These are phyloP conservation scores for Pegoplata infirma DNA, from an alignment of 2,888 invertebrate genomes.

Conservation along the genomic window DNA sequence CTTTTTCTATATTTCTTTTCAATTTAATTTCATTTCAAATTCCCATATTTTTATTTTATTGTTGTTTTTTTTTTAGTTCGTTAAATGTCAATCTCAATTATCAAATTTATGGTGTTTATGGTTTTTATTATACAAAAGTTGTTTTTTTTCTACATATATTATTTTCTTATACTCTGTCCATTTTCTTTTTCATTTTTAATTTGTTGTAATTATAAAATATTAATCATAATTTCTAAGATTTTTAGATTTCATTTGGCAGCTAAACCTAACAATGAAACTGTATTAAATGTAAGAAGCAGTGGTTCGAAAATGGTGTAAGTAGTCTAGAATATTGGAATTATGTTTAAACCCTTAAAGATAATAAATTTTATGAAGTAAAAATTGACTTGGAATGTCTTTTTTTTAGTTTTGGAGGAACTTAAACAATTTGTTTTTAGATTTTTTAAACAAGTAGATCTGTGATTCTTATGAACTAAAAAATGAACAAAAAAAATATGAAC, in stretches of 20 bases:
- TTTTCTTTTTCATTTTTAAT: constrained; percentile 62
- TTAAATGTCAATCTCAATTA: constrained; percentile 68
- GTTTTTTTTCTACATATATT: too few species aligned
- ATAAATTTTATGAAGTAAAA: too few species aligned
- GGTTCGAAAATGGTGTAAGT: neutral
- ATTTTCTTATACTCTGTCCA: constrained; percentile 1
- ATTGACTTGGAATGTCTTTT: too few species aligned
- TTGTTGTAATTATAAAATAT: constrained; percentile 72
- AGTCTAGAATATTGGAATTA: too few species aligned
- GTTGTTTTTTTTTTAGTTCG: constrained; percentile 37
- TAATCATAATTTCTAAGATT: constrained; percentile 72
- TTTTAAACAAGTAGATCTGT: too few species aligned
- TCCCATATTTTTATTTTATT: constrained; percentile 22
- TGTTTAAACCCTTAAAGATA: too few species aligned
- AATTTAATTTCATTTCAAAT: constrained; percentile 20
- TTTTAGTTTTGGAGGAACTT: too few species aligned
- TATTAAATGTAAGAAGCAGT: constrained; percentile 1
- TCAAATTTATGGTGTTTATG: constrained; percentile 71
- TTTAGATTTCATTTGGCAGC: constrained; percentile 46
- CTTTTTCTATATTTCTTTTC: constrained; percentile 12
- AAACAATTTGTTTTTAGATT: too few species aligned
- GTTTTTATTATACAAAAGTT: constrained; percentile 35
- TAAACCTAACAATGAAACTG: neutral
- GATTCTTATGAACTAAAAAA: too few species aligned
- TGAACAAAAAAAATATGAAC: too few species aligned